Conservation (phyloP, 2,888 invertebrate species). For the Eurytoma adleriae region DNA sequence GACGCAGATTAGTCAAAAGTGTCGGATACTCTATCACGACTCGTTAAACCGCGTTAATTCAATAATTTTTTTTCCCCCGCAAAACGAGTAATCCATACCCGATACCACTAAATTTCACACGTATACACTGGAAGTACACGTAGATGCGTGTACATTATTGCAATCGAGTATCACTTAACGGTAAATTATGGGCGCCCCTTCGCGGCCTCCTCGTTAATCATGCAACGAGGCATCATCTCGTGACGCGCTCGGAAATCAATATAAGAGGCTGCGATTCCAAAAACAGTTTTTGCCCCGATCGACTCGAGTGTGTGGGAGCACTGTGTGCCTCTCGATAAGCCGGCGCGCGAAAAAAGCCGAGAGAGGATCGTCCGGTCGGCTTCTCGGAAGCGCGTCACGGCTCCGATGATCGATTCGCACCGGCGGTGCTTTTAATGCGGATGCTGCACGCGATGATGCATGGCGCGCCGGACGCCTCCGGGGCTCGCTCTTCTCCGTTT, state of each 20-base stretch:
- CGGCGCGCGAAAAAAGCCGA: not conserved
- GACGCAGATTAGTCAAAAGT: constrained; percentile 2
- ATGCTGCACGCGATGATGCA: constrained; percentile 33
- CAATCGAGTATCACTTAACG: not conserved
- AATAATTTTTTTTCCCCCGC: not conserved
- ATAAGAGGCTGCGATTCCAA: not conserved
- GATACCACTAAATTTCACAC: too few relatives aligned
- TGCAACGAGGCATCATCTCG: too few relatives aligned
- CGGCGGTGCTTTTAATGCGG: constrained; percentile 25
- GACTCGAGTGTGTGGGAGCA: too few relatives aligned
- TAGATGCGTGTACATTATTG: not conserved
- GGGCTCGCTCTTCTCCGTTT: not conserved
- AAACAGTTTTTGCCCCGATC: not conserved
- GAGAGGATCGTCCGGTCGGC: not conserved
- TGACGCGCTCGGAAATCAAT: constrained; percentile 8
- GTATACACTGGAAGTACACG: not conserved
- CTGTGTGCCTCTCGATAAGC: too few relatives aligned
- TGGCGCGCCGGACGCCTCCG: not conserved
- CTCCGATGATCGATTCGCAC: constrained; percentile 46
- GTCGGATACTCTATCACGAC: constrained; percentile 4
- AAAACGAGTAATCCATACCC: too few relatives aligned
- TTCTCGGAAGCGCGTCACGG: constrained; percentile 51
- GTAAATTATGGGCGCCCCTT: not conserved
- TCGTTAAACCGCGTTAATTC: not conserved
- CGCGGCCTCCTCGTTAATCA: not conserved